A percentile compares a stretch with the other conserved stretches of the same genome.
Evolutionary conservation across 1,140 invertebrate species (phyloP).

Genomic region (Drosophila ironensis): DNA sequence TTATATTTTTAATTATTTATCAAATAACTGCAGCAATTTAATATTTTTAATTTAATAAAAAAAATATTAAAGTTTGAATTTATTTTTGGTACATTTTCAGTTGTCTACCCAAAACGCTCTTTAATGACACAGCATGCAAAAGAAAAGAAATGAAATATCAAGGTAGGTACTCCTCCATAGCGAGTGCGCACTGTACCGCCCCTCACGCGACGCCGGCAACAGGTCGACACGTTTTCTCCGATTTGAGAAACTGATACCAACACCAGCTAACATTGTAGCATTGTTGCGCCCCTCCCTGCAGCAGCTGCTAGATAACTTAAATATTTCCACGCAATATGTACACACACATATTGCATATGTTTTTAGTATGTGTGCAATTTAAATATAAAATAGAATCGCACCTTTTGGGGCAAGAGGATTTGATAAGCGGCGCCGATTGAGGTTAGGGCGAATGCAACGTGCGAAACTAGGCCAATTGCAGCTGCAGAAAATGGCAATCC

Average conservation of each 20-base stretch:
- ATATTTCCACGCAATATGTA: not conserved
- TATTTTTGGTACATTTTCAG: too few species aligned
- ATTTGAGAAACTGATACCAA: constrained; percentile 10
- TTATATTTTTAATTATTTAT: too few species aligned
- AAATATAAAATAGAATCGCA: constrained; percentile 31
- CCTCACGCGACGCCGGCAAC: constrained; percentile 29
- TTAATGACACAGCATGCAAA: too few species aligned
- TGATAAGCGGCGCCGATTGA: constrained; percentile 21
- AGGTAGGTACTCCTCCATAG: not conserved
- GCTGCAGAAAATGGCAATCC: constrained; percentile 32
- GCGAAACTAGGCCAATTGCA: constrained; percentile 47
- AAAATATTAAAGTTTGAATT: not conserved
- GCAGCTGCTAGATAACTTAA: constrained; percentile 1
- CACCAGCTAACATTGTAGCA: too few species aligned
- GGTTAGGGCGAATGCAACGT: constrained; percentile 55
- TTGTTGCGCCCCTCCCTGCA: not conserved
- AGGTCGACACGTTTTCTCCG: constrained; percentile 33
- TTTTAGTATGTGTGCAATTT: not conserved
- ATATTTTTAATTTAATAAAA: not conserved
- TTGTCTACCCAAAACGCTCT: too few species aligned
- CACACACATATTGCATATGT: not conserved
- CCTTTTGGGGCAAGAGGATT: not conserved
- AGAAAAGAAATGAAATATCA: not conserved
- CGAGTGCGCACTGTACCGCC: constrained; percentile 20
- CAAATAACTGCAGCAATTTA: too few species aligned